Evolutionary conservation across 1,140 invertebrate genomes (phyloP).

Genomic region (Drosophila quadrilineata): DNA sequence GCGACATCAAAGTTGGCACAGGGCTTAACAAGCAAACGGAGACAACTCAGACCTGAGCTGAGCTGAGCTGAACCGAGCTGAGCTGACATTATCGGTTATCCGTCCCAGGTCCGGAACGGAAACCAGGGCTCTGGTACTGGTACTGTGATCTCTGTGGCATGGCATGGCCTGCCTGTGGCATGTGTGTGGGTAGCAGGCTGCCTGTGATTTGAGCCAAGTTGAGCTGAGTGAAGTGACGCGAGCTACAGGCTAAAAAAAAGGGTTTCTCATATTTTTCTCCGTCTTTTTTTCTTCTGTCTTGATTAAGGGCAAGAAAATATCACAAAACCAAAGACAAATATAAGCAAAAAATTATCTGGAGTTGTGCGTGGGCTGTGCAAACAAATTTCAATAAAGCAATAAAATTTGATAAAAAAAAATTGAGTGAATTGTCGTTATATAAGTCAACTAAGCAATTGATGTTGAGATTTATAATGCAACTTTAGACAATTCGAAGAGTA

Average conservation of each 20-base stretch:
- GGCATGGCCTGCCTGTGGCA: no score
- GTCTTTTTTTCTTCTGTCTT: no score
- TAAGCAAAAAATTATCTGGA: constrained; percentile 54
- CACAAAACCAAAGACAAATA: constrained; percentile 26
- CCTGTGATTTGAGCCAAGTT: constrained; percentile 39
- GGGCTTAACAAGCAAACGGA: constrained; percentile 67
- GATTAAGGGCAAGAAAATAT: constrained; percentile 71
- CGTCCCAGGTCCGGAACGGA: constrained; percentile 31
- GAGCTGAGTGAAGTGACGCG: constrained; percentile 48
- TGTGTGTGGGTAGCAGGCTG: constrained; percentile 73
- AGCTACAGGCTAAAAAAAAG: constrained; percentile 54
- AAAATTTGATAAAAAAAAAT: constrained; percentile 24
- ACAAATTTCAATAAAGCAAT: constrained; percentile 59
- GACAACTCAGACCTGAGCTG: constrained; percentile 36
- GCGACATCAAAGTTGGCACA: constrained; percentile 70
- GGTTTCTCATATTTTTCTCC: no score
- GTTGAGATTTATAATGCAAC: no score
- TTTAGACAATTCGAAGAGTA: no score
- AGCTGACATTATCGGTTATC: constrained; percentile 69
- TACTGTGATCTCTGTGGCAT: no score
- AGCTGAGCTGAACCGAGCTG: constrained; percentile 48
- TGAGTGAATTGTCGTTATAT: no score
- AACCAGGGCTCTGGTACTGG: no score
- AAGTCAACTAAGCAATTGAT: no score
- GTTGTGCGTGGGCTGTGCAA: constrained; percentile 59